phyloP scores from a whole-genome alignment of 2,113 vertebrate genomes.

The Mionectes macconnelli region DNA sequence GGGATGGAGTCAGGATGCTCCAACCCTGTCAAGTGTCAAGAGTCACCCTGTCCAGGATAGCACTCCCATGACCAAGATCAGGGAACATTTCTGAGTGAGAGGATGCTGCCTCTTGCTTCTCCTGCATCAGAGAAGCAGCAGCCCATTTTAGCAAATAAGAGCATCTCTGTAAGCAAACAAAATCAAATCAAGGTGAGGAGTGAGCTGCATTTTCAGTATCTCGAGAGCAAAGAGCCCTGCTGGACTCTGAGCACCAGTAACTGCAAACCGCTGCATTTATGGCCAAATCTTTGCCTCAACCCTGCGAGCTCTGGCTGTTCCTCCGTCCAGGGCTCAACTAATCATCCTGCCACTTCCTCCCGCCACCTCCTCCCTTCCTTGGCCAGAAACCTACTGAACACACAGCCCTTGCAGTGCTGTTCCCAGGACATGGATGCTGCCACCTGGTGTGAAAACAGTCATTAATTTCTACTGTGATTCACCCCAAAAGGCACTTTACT shows the following conservation, averaged over 20 bases:
- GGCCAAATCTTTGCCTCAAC: not conserved
- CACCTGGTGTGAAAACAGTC: not conserved
- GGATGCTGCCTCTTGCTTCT: not conserved
- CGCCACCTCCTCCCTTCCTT: not conserved
- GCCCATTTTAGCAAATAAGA: not conserved
- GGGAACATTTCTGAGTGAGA: accelerated
- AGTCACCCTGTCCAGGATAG: not conserved
- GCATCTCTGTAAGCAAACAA: not conserved
- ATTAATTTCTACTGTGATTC: conserved; percentile 27
- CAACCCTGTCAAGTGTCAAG: not conserved
- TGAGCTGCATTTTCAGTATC: not conserved
- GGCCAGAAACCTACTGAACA: not conserved
- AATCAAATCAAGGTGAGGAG: not conserved
- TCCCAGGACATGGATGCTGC: conserved; percentile 5
- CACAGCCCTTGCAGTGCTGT: not conserved
- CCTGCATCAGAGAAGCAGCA: not conserved
- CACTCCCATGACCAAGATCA: accelerated
- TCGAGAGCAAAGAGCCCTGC: not conserved
- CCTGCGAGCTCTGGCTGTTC: not conserved
- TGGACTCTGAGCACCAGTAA: not conserved
- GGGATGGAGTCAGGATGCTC: not conserved
- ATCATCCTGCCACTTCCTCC: not conserved
- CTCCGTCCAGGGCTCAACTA: accelerated
- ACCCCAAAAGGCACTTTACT: not conserved
- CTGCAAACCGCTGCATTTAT: not conserved